A percentile compares a stretch with the other conserved stretches of the same genome.
phyloP scores from a whole-genome alignment of 2,888 invertebrate genomes.

The Alviniconcha strummeri region DNA sequence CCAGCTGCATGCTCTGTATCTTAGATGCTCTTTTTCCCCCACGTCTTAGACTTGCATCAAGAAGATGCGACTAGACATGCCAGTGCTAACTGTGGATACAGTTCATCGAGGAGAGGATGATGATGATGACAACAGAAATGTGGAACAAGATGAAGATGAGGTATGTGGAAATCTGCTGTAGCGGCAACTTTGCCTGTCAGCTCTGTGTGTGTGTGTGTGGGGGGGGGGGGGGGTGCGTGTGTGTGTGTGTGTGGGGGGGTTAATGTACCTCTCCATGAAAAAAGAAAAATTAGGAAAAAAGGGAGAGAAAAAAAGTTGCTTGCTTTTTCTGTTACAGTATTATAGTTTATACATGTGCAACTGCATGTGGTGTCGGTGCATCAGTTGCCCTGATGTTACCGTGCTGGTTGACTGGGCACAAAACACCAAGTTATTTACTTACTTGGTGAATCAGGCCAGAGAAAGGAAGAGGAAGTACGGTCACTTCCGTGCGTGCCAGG shows the following conservation, averaged over 20 bases:
- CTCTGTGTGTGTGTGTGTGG: not conserved
- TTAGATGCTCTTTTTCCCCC: no score
- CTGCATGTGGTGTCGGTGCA: no score
- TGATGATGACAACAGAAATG: not conserved
- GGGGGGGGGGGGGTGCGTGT: not conserved
- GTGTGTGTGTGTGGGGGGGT: not conserved
- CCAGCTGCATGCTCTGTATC: no score
- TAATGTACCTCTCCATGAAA: not conserved
- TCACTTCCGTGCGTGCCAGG: no score
- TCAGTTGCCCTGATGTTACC: no score
- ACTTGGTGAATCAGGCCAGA: no score
- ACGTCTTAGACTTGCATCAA: slow-evolving; percentile 64
- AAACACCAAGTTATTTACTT: no score
- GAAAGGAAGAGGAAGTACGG: no score
- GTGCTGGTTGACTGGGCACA: no score
- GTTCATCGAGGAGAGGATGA: slow-evolving; percentile 19
- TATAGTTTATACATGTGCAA: no score
- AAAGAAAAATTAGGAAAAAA: not conserved
- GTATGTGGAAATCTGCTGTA: not conserved
- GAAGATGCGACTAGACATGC: slow-evolving; percentile 70
- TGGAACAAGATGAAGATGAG: not conserved
- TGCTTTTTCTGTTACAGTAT: no score
- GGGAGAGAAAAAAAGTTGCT: no score
- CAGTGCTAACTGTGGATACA: slow-evolving; percentile 48
- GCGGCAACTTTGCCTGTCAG: not conserved